Evolutionary conservation across 1,140 invertebrate genomes (phyloP), one percentile per base, ranked within the genome.

Genomic region (Aphelinus atriplicis): DNA sequence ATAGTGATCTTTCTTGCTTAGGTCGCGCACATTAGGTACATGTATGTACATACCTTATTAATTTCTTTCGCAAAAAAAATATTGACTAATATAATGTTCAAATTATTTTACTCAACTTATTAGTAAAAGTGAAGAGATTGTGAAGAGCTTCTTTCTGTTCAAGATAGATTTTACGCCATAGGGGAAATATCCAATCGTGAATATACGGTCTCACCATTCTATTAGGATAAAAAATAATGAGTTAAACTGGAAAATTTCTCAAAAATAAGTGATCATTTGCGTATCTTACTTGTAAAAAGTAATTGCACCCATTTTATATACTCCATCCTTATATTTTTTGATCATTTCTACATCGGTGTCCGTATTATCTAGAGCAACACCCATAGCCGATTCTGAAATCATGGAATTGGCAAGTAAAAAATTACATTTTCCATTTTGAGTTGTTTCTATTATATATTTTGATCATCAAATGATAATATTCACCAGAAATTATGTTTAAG

Each of bases 401-500:
- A 75, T 64, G 9, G 56, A 50, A 56, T 42, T 45, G 4, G 46
- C 53, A 55, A 66, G 26, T 67, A n/a, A 10, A 3, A 57, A 57
- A 26, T 5, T n/a, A 57, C 56, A 10, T 57, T 7, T 7, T 10
- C 26, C 56, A 57, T 57, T 57, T 7, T 57, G 26, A 57, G 26
- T 57, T 57, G 2, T 57, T 7, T 3, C 26, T n/a, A 10, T 10
- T n/a, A 7, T 0, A 10, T 57, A 7, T 57, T 3, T n/a, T 10
- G 26, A 60, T 53, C 1, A 55, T 46, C 26, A 10, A 5, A 10
- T 5, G 5, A 7, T 60, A n/a, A 42, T 46, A 74, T 82, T 90
- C 91, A 90, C 95, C 93, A 82, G 92, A 94, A 78, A 95, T 95
- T n/a, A 93, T 90, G 78, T 95, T 94, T 58, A 97, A 85, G 7